phyloP scores from a whole-genome alignment of 2,888 invertebrate genomes.

The Pollenia amentaria region DNA sequence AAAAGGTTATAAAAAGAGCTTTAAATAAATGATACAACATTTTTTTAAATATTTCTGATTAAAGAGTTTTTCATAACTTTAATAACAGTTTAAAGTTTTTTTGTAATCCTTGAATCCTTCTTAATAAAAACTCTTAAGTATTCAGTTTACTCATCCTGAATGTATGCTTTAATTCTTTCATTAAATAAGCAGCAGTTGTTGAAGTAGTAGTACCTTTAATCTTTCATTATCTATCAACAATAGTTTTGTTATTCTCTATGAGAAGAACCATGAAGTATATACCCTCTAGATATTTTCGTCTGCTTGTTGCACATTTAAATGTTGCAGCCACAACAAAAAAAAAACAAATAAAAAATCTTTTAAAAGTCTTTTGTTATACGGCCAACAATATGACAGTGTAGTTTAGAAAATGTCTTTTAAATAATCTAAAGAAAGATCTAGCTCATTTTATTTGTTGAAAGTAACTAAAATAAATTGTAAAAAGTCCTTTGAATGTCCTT shows the following conservation, averaged over 20 bases:
- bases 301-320: constrained; percentile 53
- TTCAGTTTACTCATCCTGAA: background rate
- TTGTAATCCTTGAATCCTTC: background rate
- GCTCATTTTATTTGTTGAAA: constrained; percentile 28
- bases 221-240: constrained; percentile 52
- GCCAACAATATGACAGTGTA: constrained; percentile 8
- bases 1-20: background rate
- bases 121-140: background rate
- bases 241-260: constrained; percentile 6
- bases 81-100: background rate
- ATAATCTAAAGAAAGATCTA: background rate
- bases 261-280: background rate
- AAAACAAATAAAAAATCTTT: background rate
- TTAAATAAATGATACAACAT: too few relatives aligned
- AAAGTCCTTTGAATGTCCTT: background rate
- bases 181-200: background rate
- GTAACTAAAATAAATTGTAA: constrained; percentile 26
- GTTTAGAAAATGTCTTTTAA: background rate
- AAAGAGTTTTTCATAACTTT: too few relatives aligned
- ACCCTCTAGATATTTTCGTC: constrained; percentile 5
- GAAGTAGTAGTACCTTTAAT: background rate
- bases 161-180: constrained; percentile 23
- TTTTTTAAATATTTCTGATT: too few relatives aligned
- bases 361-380: constrained; percentile 18
- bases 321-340: background rate